Percentiles rank a stretch among this genome's conserved stretches.
phyloP scores from a whole-genome alignment of 2,113 vertebrate genomes.

The Oreochromis aureus region DNA sequence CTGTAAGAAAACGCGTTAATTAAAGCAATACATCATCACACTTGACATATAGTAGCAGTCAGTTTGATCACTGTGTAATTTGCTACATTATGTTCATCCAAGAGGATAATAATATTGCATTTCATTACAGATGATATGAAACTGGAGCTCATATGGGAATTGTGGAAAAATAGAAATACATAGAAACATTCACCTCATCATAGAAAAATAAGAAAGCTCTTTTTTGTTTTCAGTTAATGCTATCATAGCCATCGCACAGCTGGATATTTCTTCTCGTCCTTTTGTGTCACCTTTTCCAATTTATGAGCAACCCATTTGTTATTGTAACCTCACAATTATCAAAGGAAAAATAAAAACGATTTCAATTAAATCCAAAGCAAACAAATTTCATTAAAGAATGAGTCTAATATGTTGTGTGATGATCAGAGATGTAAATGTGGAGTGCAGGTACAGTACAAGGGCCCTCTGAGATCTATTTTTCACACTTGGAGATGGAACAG shows the following conservation, averaged over 20 bases:
- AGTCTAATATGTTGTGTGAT: background rate
- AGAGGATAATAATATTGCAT: constrained; percentile 68
- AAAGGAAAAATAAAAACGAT: background rate
- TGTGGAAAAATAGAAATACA: constrained; percentile 39
- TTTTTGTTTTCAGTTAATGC: constrained; percentile 3
- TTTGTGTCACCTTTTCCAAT: background rate
- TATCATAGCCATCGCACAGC: constrained; percentile 23
- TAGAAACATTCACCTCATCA: constrained; percentile 37
- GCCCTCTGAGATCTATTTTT: constrained; percentile 3
- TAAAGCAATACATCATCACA: constrained; percentile 58
- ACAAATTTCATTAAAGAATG: background rate
- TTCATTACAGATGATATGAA: constrained; percentile 28
- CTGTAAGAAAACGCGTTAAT: constrained; percentile 16
- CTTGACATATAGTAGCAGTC: constrained; percentile 62
- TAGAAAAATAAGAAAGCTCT: constrained; percentile 61
- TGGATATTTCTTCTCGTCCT: background rate
- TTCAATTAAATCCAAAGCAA: constrained; percentile 7
- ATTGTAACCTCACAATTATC: background rate
- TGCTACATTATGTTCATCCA: constrained; percentile 72
- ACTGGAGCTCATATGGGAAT: background rate
- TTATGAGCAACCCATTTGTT: background rate
- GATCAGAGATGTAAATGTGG: background rate
- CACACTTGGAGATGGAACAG: constrained; percentile 18
- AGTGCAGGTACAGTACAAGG: constrained; percentile 20
- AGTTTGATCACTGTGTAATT: constrained; percentile 37